phyloP scores from a whole-genome alignment of 2,113 vertebrate genomes.

The Corythoichthys haematopterus region DNA sequence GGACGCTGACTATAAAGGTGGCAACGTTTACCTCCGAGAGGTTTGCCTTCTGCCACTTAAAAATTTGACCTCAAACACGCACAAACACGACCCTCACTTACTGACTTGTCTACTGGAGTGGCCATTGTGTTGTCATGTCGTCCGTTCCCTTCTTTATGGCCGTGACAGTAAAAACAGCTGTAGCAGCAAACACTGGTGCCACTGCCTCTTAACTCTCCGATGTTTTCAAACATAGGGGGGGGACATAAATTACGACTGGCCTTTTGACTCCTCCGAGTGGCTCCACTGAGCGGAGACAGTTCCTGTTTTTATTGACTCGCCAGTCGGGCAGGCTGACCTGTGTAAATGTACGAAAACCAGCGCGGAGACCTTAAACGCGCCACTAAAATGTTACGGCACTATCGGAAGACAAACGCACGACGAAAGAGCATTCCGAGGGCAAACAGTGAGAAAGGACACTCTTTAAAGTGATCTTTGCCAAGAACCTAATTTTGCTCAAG shows the following conservation, averaged over 20 bases:
- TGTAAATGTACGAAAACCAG: conserved; percentile 29
- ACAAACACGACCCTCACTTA: conserved; percentile 2
- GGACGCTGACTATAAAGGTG: not conserved
- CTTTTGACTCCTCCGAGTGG: conserved; percentile 45
- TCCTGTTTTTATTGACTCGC: conserved; percentile 48
- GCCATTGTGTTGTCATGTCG: conserved; percentile 39
- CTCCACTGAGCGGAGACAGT: conserved; percentile 24
- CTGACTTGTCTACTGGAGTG: conserved; percentile 27
- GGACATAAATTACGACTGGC: conserved; percentile 8
- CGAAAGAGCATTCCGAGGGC: conserved; percentile 1
- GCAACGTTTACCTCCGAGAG: not conserved
- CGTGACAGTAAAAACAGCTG: conserved; percentile 71
- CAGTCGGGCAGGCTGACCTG: conserved; percentile 16
- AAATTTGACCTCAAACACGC: conserved; percentile 1
- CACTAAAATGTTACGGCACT: conserved; percentile 12
- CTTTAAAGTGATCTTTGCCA: no score
- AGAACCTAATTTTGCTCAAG: no score
- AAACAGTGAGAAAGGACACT: conserved; percentile 20
- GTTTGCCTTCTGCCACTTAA: conserved; percentile 3
- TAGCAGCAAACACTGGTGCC: conserved; percentile 55
- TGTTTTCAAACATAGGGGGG: conserved; percentile 53
- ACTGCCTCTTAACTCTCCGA: conserved; percentile 42
- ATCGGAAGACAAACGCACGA: conserved; percentile 25
- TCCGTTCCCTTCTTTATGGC: conserved; percentile 55
- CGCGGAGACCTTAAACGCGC: not conserved